Conservation (phyloP, 2,113 vertebrate species). For the Lanius collurio region DNA sequence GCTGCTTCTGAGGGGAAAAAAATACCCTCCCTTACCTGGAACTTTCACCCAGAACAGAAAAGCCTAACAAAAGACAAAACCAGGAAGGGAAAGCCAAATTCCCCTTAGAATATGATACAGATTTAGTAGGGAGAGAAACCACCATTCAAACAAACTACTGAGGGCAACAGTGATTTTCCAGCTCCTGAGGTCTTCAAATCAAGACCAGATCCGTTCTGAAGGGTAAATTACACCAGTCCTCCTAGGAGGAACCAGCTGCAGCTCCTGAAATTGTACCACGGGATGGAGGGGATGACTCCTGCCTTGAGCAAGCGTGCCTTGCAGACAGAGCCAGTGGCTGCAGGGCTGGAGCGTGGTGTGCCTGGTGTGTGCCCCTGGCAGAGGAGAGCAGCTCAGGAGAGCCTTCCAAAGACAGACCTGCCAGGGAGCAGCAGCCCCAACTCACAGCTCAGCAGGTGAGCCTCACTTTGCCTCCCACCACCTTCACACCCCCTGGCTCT, state of each 20-base stretch:
- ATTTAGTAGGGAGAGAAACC: slow-evolving; percentile 38
- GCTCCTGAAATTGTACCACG: neutral
- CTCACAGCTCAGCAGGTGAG: neutral
- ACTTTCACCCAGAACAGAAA: neutral
- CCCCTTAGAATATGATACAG: neutral
- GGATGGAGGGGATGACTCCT: neutral
- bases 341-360: rapidly evolving
- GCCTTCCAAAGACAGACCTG: neutral
- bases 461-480: neutral
- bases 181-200: slow-evolving; percentile 38
- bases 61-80: neutral
- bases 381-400: neutral
- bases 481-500: neutral
- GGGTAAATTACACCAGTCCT: neutral
- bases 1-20: neutral
- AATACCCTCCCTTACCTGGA: neutral
- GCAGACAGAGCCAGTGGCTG: neutral
- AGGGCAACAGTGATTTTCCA: slow-evolving; percentile 18
- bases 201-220: slow-evolving; percentile 26
- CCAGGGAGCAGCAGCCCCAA: neutral
- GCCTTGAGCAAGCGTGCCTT: neutral
- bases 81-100: neutral
- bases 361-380: neutral
- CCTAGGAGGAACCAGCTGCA: neutral
- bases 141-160: slow-evolving; percentile 21